Conservation (phyloP, 2,888 invertebrate genomes). For the Adelognathus sp. region DNA sequence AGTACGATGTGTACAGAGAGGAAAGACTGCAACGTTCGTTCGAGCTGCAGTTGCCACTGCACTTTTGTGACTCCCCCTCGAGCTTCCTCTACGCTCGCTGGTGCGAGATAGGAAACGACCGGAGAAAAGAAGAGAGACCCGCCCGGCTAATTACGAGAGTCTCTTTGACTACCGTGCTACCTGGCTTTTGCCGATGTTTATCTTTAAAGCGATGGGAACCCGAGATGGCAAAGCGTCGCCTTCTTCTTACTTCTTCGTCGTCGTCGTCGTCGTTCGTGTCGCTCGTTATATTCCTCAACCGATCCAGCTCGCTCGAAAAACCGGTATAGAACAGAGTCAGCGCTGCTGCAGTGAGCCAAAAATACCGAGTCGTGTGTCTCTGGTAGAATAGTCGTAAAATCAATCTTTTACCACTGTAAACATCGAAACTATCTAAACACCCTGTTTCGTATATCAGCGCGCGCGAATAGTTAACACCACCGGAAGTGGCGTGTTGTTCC, state of each 20-base stretch:
- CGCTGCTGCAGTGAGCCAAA: conserved; percentile 15
- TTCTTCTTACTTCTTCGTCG: conserved; percentile 56
- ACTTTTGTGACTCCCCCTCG: conserved; percentile 49
- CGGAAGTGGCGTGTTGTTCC: too few species aligned
- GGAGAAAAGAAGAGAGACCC: conserved; percentile 60
- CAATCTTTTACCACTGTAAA: conserved; percentile 42
- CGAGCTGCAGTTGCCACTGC: conserved; percentile 37
- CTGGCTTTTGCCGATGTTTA: conserved; percentile 73
- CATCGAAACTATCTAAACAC: not conserved
- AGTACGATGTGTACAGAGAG: conserved; percentile 22
- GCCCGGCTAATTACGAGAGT: conserved; percentile 76
- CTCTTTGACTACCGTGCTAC: conserved; percentile 74
- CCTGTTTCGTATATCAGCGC: not conserved
- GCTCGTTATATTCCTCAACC: conserved; percentile 20
- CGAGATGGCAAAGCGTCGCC: conserved; percentile 72
- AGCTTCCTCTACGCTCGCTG: conserved; percentile 54
- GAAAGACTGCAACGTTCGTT: conserved; percentile 9
- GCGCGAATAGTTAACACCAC: not conserved
- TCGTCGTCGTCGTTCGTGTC: conserved; percentile 36
- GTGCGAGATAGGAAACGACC: conserved; percentile 54
- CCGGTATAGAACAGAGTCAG: conserved; percentile 34
- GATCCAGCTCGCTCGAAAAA: conserved; percentile 36
- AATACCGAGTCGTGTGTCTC: conserved; percentile 12
- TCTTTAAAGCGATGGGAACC: conserved; percentile 72
- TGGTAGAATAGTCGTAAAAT: conserved; percentile 25